Percentiles rank a stretch among this genome's conserved stretches.
phyloP scores from a whole-genome alignment of 2,797 vertebrate genomes.

The Catamblyrhynchus diadema region DNA sequence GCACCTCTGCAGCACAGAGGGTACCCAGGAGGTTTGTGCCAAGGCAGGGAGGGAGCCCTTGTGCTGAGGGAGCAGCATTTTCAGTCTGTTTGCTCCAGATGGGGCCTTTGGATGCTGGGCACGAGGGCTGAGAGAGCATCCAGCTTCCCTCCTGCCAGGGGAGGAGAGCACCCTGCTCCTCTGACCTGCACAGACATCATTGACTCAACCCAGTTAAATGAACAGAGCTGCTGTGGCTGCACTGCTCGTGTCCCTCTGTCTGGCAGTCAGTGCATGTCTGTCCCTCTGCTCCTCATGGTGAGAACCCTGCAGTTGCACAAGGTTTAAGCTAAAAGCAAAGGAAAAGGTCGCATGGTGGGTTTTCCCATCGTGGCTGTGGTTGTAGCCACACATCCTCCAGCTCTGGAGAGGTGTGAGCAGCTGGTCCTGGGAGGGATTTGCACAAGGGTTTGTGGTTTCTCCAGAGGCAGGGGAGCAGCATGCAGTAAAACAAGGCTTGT shows the following conservation, averaged over 20 bases:
- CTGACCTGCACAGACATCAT: background rate
- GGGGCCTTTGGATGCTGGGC: background rate
- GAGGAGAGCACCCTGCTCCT: background rate
- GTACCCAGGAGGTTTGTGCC: accelerated
- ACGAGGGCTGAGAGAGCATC: background rate
- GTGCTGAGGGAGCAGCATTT: background rate
- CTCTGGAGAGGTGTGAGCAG: background rate
- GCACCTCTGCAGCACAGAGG: background rate
- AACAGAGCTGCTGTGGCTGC: background rate
- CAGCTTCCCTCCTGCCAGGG: background rate
- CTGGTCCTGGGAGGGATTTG: background rate
- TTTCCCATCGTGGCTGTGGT: background rate
- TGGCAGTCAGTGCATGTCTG: background rate
- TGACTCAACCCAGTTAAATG: background rate
- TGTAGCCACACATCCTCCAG: background rate
- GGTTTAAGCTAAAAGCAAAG: background rate
- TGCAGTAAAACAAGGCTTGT: background rate
- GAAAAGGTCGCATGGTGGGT: background rate
- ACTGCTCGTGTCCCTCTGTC: background rate
- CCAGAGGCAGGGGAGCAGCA: background rate
- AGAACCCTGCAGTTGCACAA: background rate
- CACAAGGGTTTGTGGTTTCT: background rate
- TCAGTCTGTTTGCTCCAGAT: background rate
- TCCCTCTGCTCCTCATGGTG: background rate
- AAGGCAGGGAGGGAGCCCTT: accelerated